Conservation (phyloP, 2,888 invertebrate genomes). For the Minunthozetes semirufus region DNA sequence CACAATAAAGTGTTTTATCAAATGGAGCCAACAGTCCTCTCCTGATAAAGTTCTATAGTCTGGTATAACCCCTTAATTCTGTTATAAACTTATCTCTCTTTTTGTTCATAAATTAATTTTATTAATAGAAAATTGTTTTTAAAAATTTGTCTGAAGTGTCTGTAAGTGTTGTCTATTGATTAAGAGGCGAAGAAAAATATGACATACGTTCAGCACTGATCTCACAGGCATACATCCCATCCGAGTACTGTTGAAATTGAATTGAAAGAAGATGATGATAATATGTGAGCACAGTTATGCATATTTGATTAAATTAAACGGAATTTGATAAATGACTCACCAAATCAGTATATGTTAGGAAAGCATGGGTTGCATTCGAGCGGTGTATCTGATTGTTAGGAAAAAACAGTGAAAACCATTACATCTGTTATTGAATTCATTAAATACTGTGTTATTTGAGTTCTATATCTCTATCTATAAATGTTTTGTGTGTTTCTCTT, state of each 20-base stretch:
- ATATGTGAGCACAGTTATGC: no score
- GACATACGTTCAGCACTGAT: conserved; percentile 35
- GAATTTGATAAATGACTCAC: conserved; percentile 33
- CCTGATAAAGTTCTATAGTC: no score
- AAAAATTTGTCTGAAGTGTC: not conserved
- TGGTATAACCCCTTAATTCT: no score
- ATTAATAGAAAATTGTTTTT: no score
- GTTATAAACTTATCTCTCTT: no score
- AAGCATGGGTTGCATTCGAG: conserved; percentile 35
- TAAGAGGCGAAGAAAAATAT: not conserved
- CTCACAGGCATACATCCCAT: conserved; percentile 35
- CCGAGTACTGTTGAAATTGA: conserved; percentile 17
- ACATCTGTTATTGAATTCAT: not conserved
- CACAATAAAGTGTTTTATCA: no score
- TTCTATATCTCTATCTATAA: not conserved
- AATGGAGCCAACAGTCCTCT: no score
- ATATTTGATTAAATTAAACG: conserved; percentile 6
- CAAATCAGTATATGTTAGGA: conserved; percentile 34
- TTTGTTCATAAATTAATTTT: no score
- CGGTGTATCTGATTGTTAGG: not conserved
- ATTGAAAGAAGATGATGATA: no score
- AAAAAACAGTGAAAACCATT: not conserved
- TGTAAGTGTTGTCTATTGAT: not conserved
- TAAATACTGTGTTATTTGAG: no score
- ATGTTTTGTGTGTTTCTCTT: not conserved